Evolutionary conservation across 1,140 invertebrate species (phyloP).

Genomic region (Ectropis grisescens): DNA sequence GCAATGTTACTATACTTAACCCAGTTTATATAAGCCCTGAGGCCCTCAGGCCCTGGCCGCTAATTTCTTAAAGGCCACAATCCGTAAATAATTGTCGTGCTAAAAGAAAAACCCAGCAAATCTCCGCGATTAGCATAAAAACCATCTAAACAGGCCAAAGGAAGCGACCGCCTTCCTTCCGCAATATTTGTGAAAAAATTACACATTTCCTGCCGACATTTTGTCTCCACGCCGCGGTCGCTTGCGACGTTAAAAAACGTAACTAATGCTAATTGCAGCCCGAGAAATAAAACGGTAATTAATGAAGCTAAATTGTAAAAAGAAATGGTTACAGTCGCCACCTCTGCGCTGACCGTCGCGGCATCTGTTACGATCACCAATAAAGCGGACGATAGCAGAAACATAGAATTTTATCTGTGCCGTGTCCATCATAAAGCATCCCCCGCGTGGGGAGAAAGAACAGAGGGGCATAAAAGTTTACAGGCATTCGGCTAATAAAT

Average conservation of each 20-base stretch:
- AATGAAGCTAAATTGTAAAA: conserved; percentile 34
- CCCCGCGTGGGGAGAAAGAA: conserved; percentile 20
- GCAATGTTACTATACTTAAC: too few relatives aligned
- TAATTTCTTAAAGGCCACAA: conserved; percentile 39
- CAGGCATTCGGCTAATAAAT: conserved; percentile 67
- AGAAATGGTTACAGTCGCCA: conserved; percentile 10
- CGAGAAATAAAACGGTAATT: conserved; percentile 33
- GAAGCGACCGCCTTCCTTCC: conserved; percentile 56
- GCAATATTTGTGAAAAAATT: conserved; percentile 62
- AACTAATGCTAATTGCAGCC: conserved; percentile 48
- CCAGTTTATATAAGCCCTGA: too few relatives aligned
- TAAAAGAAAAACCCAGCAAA: conserved; percentile 56
- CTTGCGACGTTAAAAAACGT: conserved; percentile 25
- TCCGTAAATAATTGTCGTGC: conserved; percentile 56
- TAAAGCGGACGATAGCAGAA: conserved; percentile 48
- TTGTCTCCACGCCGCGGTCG: conserved; percentile 30
- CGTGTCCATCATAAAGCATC: conserved; percentile 58
- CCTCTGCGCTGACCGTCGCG: conserved; percentile 9
- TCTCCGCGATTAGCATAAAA: conserved; percentile 65
- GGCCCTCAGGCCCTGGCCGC: conserved; percentile 3
- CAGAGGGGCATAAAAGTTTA: conserved; percentile 61
- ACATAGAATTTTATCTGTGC: conserved; percentile 57
- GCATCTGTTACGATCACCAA: conserved; percentile 54
- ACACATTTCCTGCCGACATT: conserved; percentile 53
- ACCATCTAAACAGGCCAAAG: conserved; percentile 55